Evolutionary conservation across 2,797 vertebrate genomes (phyloP).

Genomic region (Heterohyrax brucei): DNA sequence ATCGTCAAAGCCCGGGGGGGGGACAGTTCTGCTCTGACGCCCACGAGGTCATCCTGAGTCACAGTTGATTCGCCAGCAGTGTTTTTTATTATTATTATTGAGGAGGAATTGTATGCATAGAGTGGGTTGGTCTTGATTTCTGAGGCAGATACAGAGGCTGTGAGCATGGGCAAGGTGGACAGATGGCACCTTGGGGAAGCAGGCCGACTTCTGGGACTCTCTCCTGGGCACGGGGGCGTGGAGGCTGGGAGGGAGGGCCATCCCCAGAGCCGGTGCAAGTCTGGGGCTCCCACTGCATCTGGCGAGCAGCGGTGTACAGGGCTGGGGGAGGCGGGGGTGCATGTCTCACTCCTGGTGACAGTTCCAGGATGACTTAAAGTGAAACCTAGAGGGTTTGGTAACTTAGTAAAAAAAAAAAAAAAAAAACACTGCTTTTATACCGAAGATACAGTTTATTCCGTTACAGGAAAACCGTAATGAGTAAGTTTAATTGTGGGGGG

Average conservation of each 20-base stretch:
- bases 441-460: background rate
- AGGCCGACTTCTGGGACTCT: background rate
- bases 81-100: background rate
- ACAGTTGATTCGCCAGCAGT: background rate
- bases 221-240: background rate
- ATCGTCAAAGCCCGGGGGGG: background rate
- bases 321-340: rapidly evolving
- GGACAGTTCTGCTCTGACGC: background rate
- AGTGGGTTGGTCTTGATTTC: background rate
- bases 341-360: background rate
- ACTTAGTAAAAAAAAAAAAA: background rate
- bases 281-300: background rate
- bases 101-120: background rate
- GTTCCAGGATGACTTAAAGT: background rate
- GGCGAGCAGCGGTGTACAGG: rapidly evolving
- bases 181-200: background rate
- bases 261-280: background rate
- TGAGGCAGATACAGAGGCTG: background rate
- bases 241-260: background rate
- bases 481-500: background rate
- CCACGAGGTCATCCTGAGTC: background rate
- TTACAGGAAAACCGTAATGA: background rate
- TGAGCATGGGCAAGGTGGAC: too few species aligned
- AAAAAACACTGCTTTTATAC: background rate
- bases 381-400: background rate